Evolutionary conservation across 2,888 invertebrate species (phyloP), one percentile per base, ranked within the genome.

Genomic region (Tigriopus californicus): DNA sequence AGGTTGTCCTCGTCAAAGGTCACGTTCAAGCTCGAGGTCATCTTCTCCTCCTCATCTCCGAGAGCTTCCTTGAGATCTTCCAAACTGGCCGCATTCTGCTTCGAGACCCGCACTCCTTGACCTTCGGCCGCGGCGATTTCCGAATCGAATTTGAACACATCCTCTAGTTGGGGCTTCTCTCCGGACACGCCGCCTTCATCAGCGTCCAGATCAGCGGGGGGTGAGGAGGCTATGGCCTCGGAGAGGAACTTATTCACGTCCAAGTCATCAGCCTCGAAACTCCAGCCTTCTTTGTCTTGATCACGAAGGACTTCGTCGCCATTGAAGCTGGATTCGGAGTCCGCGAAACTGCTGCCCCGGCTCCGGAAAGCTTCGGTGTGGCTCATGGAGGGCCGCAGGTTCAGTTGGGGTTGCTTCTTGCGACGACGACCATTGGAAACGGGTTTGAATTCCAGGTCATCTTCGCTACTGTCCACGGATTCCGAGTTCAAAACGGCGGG

Each of bases 111-210:
- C 1, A 8, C 24, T 52, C 2, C 33, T 4, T 24, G 5, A 52
- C 6, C 22, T 25, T 52, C 41, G 10, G 33, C 41, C 1, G 18
- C 41, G 24, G 15, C 4, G 4, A 46, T 20, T 33, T 56, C 56
- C 18, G 56, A 56, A 33, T 56, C 56, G 44, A 56, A 56, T 25
- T 56, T 56, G 44, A 56, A 56, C 13, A 56, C 56, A 22, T 56
- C 56, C 42, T 56, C 56, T 10, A 56, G 24, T n/a, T 44, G 18
- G 3, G 44, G 44, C n/a, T 56, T 56, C 20, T 56, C 56, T 15
- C 8, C 41, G 12, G 18, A 12, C 22, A 22, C 15, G 22, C 33
- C 56, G 1, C 15, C 46, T 20, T 18, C 12, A 10, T 10, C 12
- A 13, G 15, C 12, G 5, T 44, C 15, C 6, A 11, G 46, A 46